Evolutionary conservation across 2,797 vertebrate genomes (phyloP).

Genomic region (Hydrophis major): DNA sequence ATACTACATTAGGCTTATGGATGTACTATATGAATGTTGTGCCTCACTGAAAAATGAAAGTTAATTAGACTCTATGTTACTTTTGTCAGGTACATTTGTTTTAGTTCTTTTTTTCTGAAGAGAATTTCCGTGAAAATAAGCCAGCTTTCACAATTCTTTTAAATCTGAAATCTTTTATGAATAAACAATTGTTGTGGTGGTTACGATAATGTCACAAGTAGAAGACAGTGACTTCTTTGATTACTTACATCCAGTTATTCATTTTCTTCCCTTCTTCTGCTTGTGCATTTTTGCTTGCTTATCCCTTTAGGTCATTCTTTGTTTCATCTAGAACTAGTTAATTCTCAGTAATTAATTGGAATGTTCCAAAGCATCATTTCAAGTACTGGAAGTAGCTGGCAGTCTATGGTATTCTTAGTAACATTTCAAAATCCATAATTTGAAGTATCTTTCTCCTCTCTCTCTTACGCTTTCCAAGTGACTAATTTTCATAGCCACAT

Average conservation of each 20-base stretch:
- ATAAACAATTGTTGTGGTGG: slow-evolving; percentile 48
- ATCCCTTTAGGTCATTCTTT: background rate
- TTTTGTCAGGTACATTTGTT: slow-evolving; percentile 20
- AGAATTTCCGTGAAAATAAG: slow-evolving; percentile 40
- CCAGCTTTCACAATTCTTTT: slow-evolving; percentile 43
- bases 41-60: slow-evolving; percentile 14
- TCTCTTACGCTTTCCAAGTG: background rate
- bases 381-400: background rate
- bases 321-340: background rate
- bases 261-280: background rate
- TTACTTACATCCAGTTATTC: background rate
- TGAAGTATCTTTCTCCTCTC: background rate
- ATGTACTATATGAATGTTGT: background rate
- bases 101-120: slow-evolving; percentile 35
- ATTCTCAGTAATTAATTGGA: background rate
- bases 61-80: slow-evolving; percentile 45
- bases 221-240: slow-evolving; percentile 38
- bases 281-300: background rate
- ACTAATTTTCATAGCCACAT: background rate
- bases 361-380: background rate
- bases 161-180: slow-evolving; percentile 58
- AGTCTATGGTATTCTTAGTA: background rate
- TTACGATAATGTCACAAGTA: slow-evolving; percentile 53
- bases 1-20: background rate
- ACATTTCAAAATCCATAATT: background rate